Conservation (phyloP, 2,888 invertebrate genomes). For the Pristionchus japonicus region DNA sequence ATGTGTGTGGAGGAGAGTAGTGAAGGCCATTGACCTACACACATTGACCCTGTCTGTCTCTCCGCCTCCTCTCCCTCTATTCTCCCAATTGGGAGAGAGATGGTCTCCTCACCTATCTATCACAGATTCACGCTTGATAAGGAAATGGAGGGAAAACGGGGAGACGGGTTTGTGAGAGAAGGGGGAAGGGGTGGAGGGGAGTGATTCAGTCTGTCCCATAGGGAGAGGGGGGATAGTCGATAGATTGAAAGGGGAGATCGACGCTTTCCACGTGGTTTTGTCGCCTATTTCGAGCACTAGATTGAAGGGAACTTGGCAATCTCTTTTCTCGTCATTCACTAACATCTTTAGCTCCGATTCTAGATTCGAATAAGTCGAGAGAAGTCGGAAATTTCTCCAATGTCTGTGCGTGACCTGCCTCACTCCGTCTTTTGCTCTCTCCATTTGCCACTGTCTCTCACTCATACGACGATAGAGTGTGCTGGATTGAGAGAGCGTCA, state of each 20-base stretch:
- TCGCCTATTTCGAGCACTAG: background rate
- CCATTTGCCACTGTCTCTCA: background rate
- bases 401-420: background rate
- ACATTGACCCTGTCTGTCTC: constrained; percentile 6
- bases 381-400: background rate
- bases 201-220: constrained; percentile 31
- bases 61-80: background rate
- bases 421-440: background rate
- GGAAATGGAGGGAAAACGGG: background rate
- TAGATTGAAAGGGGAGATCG: background rate
- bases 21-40: constrained; percentile 37
- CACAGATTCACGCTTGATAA: constrained; percentile 38
- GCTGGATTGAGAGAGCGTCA: background rate
- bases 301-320: background rate
- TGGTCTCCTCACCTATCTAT: constrained; percentile 26
- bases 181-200: background rate
- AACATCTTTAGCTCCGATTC: background rate
- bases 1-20: background rate
- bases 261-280: background rate
- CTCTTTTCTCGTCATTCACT: background rate
- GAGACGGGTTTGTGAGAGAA: constrained; percentile 5
- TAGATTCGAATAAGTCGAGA: background rate
- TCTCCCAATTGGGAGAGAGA: background rate
- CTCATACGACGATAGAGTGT: background rate
- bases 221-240: background rate